Evolutionary conservation across 1,140 invertebrate species (phyloP).

Genomic region (Neodiprion lecontei): DNA sequence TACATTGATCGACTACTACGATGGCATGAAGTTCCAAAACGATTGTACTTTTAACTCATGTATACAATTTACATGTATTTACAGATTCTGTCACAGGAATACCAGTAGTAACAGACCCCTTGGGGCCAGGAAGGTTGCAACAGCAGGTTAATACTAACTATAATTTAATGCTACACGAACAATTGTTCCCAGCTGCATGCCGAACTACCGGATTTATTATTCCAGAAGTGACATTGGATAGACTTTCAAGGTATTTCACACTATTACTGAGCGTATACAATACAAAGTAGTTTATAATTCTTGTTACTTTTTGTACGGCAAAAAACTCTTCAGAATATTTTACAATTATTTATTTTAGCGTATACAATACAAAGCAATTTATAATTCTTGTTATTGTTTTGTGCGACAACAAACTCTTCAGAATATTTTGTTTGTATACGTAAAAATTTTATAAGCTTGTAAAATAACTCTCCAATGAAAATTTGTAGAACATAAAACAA

Average conservation of each 20-base stretch:
- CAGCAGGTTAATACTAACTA: constrained; percentile 73
- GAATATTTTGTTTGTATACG: too few species aligned
- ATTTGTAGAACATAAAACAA: too few species aligned
- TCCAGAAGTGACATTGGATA: constrained; percentile 54
- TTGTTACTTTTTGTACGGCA: constrained; percentile 1
- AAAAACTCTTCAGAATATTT: constrained; percentile 19
- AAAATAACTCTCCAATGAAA: too few species aligned
- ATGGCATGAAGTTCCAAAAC: too few species aligned
- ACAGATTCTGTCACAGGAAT: constrained; percentile 75
- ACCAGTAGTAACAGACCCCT: constrained; percentile 69
- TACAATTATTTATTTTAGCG: constrained; percentile 10
- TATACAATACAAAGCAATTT: background rate
- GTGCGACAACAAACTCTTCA: too few species aligned
- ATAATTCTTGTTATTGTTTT: constrained; percentile 9
- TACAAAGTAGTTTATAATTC: background rate
- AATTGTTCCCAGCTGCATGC: constrained; percentile 74
- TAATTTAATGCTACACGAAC: constrained; percentile 82
- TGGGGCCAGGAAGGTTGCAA: constrained; percentile 64
- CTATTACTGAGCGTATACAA: background rate
- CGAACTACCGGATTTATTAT: constrained; percentile 60
- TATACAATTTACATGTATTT: constrained; percentile 25
- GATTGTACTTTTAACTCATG: too few species aligned
- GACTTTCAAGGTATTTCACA: constrained; percentile 51
- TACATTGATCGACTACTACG: too few species aligned
- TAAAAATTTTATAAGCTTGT: too few species aligned